These are phyloP conservation scores for Lethrus apterus DNA, from an alignment of 1,140 invertebrate species.

Conservation along the genomic window DNA sequence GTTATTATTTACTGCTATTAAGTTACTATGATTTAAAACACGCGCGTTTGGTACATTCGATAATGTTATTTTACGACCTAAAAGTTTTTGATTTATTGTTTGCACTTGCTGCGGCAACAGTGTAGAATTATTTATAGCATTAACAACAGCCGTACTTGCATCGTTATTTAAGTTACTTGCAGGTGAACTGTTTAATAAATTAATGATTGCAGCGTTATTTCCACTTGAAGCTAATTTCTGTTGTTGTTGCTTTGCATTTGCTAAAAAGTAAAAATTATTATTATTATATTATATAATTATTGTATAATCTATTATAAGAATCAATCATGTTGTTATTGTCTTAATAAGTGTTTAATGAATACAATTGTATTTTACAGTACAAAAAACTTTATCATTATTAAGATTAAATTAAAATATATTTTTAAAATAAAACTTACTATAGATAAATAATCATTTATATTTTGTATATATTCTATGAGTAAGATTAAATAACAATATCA, in stretches of 20 bases:
- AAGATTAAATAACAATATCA: too few relatives aligned
- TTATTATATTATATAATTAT: too few relatives aligned
- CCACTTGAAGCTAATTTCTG: constrained; percentile 47
- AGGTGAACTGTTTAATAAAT: constrained; percentile 64
- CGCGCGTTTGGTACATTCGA: constrained; percentile 34
- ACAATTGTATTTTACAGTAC: too few relatives aligned
- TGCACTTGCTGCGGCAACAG: constrained; percentile 36
- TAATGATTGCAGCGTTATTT: constrained; percentile 63
- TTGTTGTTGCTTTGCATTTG: constrained; percentile 39
- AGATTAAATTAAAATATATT: neutral
- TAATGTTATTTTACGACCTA: constrained; percentile 36
- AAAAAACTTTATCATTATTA: too few relatives aligned
- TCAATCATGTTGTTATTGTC: too few relatives aligned
- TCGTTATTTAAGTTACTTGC: constrained; percentile 54
- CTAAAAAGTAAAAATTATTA: constrained; percentile 22
- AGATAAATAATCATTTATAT: too few relatives aligned
- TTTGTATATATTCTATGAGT: too few relatives aligned
- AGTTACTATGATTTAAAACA: constrained; percentile 42
- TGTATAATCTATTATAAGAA: too few relatives aligned
- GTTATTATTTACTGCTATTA: constrained; percentile 43
- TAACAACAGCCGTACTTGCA: constrained; percentile 34
- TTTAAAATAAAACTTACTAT: neutral
- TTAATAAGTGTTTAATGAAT: too few relatives aligned
- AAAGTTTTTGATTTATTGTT: constrained; percentile 33
- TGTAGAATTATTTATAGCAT: constrained; percentile 37